These are phyloP conservation scores for Gallinago media DNA, from an alignment of 2,113 vertebrate species.

Conservation along the genomic window DNA sequence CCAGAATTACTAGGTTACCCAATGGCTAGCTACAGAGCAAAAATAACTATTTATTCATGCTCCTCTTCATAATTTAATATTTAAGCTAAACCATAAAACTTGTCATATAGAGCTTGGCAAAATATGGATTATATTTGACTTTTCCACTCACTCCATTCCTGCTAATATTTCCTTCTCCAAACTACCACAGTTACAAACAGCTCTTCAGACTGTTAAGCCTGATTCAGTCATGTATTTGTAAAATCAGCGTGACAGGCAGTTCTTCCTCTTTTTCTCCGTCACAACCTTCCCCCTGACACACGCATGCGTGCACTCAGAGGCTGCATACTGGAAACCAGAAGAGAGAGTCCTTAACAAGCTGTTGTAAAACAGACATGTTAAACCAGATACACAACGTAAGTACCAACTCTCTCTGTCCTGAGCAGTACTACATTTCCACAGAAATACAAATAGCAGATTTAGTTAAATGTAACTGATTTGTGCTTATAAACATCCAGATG, in stretches of 20 bases:
- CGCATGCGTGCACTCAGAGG: background rate
- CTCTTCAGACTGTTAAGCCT: background rate
- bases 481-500: constrained; percentile 72
- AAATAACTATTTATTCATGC: background rate
- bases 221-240: background rate
- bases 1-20: background rate
- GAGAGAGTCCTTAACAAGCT: constrained; percentile 33
- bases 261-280: constrained; percentile 34
- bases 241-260: background rate
- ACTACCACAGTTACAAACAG: background rate
- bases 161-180: background rate
- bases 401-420: constrained; percentile 2
- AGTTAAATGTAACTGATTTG: constrained; percentile 57
- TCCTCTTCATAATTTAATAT: background rate
- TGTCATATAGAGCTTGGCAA: background rate
- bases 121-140: background rate
- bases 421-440: constrained; percentile 13
- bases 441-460: constrained; percentile 62
- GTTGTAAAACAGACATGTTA: constrained; percentile 25
- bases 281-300: background rate
- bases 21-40: background rate
- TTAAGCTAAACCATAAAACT: background rate
- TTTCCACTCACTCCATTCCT: background rate
- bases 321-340: constrained; percentile 30
- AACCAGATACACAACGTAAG: constrained; percentile 9